Conservation (phyloP, 2,113 vertebrate genomes). For the Spheniscus mendiculus region DNA sequence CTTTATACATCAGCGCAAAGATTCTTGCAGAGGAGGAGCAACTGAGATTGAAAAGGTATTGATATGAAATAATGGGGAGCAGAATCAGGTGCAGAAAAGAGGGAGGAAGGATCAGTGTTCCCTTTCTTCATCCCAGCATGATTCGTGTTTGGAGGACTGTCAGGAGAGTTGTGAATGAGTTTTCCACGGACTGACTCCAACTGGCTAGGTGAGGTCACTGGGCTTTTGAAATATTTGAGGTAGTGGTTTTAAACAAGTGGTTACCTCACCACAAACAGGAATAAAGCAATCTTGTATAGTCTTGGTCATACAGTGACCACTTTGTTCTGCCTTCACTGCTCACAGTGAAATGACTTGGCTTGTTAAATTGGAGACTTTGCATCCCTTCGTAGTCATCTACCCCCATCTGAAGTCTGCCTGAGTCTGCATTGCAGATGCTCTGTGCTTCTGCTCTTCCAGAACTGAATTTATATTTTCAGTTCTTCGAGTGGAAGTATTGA, state of each 20-base stretch:
- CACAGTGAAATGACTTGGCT: not conserved
- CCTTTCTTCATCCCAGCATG: not conserved
- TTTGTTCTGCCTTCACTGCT: constrained; percentile 41
- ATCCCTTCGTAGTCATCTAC: not conserved
- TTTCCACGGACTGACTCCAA: not conserved
- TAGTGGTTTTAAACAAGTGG: constrained; percentile 41
- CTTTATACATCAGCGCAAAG: not conserved
- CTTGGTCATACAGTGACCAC: constrained; percentile 15
- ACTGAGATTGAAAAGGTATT: not conserved
- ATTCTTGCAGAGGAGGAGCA: not conserved
- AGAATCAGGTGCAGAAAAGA: not conserved
- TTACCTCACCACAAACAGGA: constrained; percentile 45
- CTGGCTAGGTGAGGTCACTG: constrained; percentile 23
- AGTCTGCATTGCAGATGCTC: not conserved
- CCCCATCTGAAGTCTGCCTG: not conserved
- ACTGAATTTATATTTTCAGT: not conserved
- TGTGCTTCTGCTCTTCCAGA: not conserved
- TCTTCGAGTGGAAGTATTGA: not conserved
- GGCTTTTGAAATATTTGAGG: constrained; percentile 31
- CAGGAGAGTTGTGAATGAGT: not conserved
- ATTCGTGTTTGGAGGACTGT: not conserved
- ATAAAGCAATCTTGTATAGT: constrained; percentile 45
- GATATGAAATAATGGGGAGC: not conserved
- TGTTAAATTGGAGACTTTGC: not conserved
- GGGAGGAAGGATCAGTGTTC: not conserved